Percentiles rank a stretch among this genome's conserved stretches.
These are phyloP conservation scores for Orchestia grillus DNA, from an alignment of 1,140 invertebrate species.

Conservation along the genomic window DNA sequence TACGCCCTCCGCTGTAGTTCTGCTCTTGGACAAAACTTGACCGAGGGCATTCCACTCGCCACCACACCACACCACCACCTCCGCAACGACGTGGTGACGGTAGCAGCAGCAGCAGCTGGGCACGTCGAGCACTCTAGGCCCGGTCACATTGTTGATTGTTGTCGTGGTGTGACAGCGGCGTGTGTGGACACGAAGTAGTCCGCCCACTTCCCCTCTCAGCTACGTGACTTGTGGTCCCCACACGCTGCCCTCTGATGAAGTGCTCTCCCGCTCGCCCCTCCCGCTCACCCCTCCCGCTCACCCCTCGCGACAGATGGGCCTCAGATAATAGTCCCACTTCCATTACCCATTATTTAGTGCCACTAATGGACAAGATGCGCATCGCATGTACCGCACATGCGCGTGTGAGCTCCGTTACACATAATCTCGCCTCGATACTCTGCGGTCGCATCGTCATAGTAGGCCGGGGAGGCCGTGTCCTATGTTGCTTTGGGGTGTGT, in stretches of 20 bases:
- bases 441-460: neutral
- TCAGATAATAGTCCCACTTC: slow-evolving; percentile 17
- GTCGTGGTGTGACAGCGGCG: no score
- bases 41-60: no score
- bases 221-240: neutral
- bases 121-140: no score
- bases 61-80: no score
- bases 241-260: slow-evolving; percentile 13
- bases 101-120: no score
- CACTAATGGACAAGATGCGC: slow-evolving; percentile 36
- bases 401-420: neutral
- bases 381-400: neutral
- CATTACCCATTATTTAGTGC: slow-evolving; percentile 47
- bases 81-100: no score
- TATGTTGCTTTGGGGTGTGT: no score
- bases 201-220: neutral
- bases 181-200: neutral
- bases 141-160: no score
- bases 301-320: neutral
- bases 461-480: no score
- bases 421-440: neutral
- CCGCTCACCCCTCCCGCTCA: neutral
- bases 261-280: neutral
- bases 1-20: no score
- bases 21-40: no score